A percentile compares a stretch with the other conserved stretches of the same genome.
These are phyloP conservation scores for Zaprionus capensis DNA, from an alignment of 1,140 invertebrate genomes.

Conservation along the genomic window DNA sequence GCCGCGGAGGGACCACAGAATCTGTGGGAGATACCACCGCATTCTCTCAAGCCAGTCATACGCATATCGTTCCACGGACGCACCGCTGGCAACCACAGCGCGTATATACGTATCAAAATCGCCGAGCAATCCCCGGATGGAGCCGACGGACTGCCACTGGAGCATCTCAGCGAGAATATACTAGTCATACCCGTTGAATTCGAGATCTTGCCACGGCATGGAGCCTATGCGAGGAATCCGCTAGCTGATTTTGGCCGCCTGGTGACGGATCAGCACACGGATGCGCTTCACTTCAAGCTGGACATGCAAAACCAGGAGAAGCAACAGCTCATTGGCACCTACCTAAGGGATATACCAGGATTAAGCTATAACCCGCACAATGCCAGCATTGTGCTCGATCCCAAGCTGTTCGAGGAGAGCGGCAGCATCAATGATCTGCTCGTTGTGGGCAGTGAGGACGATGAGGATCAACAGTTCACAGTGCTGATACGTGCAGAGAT, in stretches of 20 bases:
- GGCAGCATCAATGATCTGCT: slow-evolving; percentile 61
- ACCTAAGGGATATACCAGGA: slow-evolving; percentile 62
- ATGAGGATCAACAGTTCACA: slow-evolving; percentile 51
- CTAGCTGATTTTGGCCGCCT: slow-evolving; percentile 91
- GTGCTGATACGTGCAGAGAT: slow-evolving; percentile 72
- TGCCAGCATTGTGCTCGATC: slow-evolving; percentile 64
- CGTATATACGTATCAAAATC: slow-evolving; percentile 84
- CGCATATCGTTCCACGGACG: slow-evolving; percentile 92
- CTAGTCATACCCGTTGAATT: slow-evolving; percentile 94
- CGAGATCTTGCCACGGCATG: slow-evolving; percentile 90
- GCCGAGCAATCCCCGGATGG: slow-evolving; percentile 45
- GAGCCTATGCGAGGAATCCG: slow-evolving; percentile 91
- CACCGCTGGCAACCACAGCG: slow-evolving; percentile 83
- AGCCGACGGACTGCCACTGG: slow-evolving; percentile 12
- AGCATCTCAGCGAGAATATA: slow-evolving; percentile 83
- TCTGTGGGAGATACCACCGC: slow-evolving; percentile 96
- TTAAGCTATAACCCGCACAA: slow-evolving; percentile 60
- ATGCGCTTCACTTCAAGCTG: slow-evolving; percentile 59
- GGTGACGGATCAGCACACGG: slow-evolving; percentile 48
- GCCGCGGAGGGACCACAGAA: slow-evolving; percentile 90
- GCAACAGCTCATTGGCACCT: slow-evolving; percentile 54
- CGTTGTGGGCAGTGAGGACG: slow-evolving; percentile 28
- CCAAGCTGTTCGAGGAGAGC: slow-evolving; percentile 59
- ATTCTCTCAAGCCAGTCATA: slow-evolving; percentile 94
- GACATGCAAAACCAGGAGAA: slow-evolving; percentile 60